A percentile compares a stretch with the other conserved stretches of the same genome.
Evolutionary conservation across 2,888 invertebrate genomes (phyloP).

Genomic region (Eupelmus urozonus): DNA sequence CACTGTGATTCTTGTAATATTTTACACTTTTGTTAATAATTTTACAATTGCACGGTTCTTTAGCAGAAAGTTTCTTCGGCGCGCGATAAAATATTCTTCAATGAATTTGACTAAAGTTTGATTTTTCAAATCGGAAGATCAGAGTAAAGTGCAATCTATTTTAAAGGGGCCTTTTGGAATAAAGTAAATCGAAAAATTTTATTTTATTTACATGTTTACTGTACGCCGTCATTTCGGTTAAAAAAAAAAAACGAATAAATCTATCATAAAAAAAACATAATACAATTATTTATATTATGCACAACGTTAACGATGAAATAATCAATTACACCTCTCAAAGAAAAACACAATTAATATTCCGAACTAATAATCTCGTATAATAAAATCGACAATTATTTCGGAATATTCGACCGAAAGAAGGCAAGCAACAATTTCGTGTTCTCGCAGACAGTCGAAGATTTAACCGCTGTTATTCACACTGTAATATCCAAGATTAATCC

Average conservation of each 20-base stretch:
- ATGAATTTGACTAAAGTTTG: background rate
- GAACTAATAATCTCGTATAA: conserved; percentile 22
- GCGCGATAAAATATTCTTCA: background rate
- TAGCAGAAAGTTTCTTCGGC: too few species aligned
- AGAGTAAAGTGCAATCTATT: conserved; percentile 28
- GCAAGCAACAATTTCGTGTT: conserved; percentile 21
- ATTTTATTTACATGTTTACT: background rate
- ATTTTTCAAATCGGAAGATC: conserved; percentile 5
- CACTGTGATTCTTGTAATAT: too few species aligned
- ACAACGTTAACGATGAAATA: conserved; percentile 4
- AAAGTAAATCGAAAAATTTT: background rate
- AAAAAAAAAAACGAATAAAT: background rate
- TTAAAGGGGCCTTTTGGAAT: conserved; percentile 19
- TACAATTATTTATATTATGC: background rate
- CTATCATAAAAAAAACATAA: background rate
- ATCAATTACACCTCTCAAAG: background rate
- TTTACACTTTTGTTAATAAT: too few species aligned
- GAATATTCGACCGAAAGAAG: background rate
- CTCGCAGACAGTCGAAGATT: background rate
- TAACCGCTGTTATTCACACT: conserved; percentile 52
- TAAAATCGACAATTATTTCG: conserved; percentile 24
- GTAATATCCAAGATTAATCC: conserved; percentile 62
- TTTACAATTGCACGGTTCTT: too few species aligned
- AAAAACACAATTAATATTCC: conserved; percentile 3
- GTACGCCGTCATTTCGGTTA: background rate